A percentile compares a stretch with the other conserved stretches of the same genome.
Conservation (phyloP, 1,140 invertebrate species). For the Drosophila seguyi region DNA sequence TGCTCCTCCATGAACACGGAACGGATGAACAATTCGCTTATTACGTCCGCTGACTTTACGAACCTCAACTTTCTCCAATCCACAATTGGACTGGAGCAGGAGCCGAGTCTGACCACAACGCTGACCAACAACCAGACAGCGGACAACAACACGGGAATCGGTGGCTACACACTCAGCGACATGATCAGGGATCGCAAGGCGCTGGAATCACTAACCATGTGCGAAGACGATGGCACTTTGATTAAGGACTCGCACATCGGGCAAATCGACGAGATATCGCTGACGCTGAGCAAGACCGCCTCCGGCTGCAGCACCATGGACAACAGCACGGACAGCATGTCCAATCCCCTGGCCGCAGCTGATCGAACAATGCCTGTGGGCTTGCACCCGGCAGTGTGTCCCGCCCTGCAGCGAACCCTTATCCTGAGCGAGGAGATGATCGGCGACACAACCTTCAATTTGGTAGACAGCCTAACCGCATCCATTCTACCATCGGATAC, state of each 20-base stretch:
- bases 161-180: conserved; percentile 70
- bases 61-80: conserved; percentile 82
- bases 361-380: conserved; percentile 4
- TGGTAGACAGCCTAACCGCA: conserved; percentile 74
- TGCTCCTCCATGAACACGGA: conserved; percentile 80
- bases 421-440: conserved; percentile 78
- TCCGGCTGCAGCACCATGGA: conserved; percentile 83
- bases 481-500: conserved; percentile 36
- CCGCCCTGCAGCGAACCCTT: conserved; percentile 54
- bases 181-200: conserved; percentile 80
- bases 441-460: conserved; percentile 72
- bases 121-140: conserved; percentile 40
- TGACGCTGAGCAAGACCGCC: conserved; percentile 75
- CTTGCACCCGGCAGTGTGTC: conserved; percentile 12
- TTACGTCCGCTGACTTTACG: conserved; percentile 83
- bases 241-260: conserved; percentile 83
- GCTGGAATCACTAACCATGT: conserved; percentile 75
- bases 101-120: conserved; percentile 56
- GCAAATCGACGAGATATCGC: conserved; percentile 80
- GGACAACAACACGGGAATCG: conserved; percentile 29
- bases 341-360: conserved; percentile 29
- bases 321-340: conserved; percentile 82
- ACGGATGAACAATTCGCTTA: conserved; percentile 79
- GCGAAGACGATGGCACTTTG: conserved; percentile 77
- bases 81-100: conserved; percentile 61